A percentile compares a stretch with the other conserved stretches of the same genome.
Evolutionary conservation across 2,888 invertebrate species (phyloP).

Genomic region (Lapara coniferarum): DNA sequence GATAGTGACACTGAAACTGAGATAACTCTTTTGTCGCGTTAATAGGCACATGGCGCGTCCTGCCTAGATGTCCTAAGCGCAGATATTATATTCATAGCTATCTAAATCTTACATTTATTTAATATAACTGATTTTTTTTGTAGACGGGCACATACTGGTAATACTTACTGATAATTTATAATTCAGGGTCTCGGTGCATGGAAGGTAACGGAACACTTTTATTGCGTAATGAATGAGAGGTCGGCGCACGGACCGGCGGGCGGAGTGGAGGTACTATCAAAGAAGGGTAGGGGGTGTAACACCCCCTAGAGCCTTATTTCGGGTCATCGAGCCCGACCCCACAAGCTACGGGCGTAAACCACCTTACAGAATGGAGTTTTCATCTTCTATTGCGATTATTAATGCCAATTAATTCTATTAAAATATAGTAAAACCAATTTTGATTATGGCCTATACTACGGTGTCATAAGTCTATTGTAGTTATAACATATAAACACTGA

Average conservation of each 20-base stretch:
- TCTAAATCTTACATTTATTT: no score
- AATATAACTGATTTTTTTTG: no score
- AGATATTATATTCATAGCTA: no score
- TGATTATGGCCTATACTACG: neutral
- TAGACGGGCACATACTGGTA: neutral
- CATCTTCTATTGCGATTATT: conserved; percentile 74
- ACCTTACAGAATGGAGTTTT: conserved; percentile 76
- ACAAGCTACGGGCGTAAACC: conserved; percentile 68
- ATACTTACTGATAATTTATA: conserved; percentile 23
- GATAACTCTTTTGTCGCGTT: no score
- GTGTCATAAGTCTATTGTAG: no score
- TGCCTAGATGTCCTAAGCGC: no score
- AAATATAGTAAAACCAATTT: neutral
- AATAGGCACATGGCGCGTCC: no score
- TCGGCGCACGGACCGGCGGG: conserved; percentile 67
- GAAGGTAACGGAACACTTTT: conserved; percentile 72
- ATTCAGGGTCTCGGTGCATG: conserved; percentile 27
- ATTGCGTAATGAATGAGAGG: conserved; percentile 83
- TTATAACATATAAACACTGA: no score
- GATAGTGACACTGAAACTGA: no score
- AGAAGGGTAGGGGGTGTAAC: conserved; percentile 61
- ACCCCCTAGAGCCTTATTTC: conserved; percentile 78
- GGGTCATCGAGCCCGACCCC: conserved; percentile 80
- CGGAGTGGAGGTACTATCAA: conserved; percentile 43
- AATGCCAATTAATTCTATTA: conserved; percentile 33